Conservation (phyloP, 1,140 invertebrate species). For the Bathynomus jamesi region DNA sequence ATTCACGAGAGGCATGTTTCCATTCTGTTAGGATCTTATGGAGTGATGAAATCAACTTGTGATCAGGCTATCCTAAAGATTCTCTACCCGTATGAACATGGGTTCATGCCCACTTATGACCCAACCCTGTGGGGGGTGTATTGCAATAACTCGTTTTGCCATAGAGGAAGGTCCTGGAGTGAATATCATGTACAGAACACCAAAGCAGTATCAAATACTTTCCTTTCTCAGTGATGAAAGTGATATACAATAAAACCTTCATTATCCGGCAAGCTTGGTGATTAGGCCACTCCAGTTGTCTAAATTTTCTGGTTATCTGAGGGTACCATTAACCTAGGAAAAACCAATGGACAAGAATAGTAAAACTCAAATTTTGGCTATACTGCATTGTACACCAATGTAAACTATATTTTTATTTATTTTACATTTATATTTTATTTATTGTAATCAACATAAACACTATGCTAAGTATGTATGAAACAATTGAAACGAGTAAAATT, state of each 20-base stretch:
- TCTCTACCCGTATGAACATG: conserved; percentile 16
- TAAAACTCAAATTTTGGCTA: no score
- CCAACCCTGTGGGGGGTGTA: conserved; percentile 23
- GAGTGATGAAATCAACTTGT: conserved; percentile 17
- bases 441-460: no score
- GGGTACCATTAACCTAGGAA: no score
- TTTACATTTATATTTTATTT: no score
- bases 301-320: no score
- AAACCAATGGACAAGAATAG: no score
- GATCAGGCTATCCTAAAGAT: conserved; percentile 24
- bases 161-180: neutral
- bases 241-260: conserved; percentile 4
- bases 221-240: conserved; percentile 6
- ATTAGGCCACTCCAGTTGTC: no score
- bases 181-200: conserved; percentile 2
- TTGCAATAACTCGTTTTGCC: conserved; percentile 22
- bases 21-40: conserved; percentile 21
- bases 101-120: conserved; percentile 15
- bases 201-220: conserved; percentile 8
- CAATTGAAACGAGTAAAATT: no score
- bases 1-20: conserved; percentile 21
- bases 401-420: no score
- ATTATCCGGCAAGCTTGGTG: no score
- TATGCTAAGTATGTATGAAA: no score
- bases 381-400: no score